phyloP scores from a whole-genome alignment of 2,113 vertebrate species.

The Salvator merianae region DNA sequence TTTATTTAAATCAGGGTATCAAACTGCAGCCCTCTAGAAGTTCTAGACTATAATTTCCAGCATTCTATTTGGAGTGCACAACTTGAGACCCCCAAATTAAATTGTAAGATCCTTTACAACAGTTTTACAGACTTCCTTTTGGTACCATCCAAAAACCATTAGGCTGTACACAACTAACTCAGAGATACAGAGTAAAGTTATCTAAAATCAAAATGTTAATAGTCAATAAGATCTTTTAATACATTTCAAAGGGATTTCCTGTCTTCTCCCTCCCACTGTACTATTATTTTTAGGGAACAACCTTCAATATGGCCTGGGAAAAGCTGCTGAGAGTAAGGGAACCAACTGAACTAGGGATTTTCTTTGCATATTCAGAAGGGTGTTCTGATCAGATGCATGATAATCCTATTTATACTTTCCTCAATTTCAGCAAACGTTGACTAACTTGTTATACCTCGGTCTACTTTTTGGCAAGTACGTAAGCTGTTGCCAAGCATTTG shows the following conservation, averaged over 20 bases:
- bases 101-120: neutral
- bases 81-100: no score
- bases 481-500: slow-evolving; percentile 87
- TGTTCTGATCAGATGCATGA: neutral
- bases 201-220: neutral
- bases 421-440: slow-evolving; percentile 20
- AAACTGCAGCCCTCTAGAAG: no score
- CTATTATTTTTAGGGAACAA: neutral
- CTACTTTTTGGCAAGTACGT: slow-evolving; percentile 86
- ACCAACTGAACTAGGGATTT: neutral
- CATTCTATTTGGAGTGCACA: no score
- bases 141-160: neutral
- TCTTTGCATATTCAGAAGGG: neutral
- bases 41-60: no score
- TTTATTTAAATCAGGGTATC: neutral
- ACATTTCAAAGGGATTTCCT: neutral
- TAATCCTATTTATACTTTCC: neutral
- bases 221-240: neutral
- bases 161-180: neutral
- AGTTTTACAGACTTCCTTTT: neutral
- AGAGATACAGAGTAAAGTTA: neutral
- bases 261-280: neutral
- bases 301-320: neutral
- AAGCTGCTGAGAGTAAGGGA: neutral
- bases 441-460: slow-evolving; percentile 79